Percentiles rank a stretch among this genome's conserved stretches.
phyloP scores from a whole-genome alignment of 2,888 invertebrate genomes.

The Pheosia tremula region DNA sequence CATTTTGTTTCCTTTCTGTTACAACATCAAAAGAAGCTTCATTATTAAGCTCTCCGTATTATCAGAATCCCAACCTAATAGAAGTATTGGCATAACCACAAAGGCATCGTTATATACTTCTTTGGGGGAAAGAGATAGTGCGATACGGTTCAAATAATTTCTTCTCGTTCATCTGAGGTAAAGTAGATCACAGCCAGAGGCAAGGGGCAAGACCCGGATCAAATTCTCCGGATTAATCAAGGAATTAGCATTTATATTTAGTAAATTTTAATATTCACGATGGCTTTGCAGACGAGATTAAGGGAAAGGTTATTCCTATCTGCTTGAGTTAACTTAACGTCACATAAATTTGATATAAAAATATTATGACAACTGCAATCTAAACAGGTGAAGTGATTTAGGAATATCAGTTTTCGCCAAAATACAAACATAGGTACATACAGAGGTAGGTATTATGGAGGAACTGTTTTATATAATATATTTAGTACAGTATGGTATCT shows the following conservation, averaged over 20 bases:
- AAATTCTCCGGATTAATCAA: background rate
- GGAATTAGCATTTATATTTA: background rate
- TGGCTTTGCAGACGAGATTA: background rate
- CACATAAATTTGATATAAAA: no score
- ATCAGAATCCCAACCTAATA: conserved; percentile 1
- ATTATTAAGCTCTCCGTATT: conserved; percentile 4
- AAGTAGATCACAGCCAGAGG: background rate
- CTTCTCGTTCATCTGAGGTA: background rate
- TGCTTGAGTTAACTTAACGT: no score
- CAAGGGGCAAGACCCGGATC: background rate
- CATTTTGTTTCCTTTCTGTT: background rate
- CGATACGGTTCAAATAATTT: background rate
- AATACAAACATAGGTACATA: no score
- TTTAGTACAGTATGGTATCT: no score
- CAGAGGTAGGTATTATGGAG: no score
- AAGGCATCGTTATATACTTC: background rate
- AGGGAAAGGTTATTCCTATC: background rate
- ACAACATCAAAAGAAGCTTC: conserved; percentile 3
- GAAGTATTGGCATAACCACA: background rate
- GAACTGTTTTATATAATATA: no score
- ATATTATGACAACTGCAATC: no score
- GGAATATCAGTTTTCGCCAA: no score
- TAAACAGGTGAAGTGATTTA: no score
- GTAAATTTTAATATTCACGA: background rate
- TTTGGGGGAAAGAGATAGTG: no score